Percentiles rank a stretch among this genome's conserved stretches.
Evolutionary conservation across 2,797 vertebrate species (phyloP).

Genomic region (Arnoldichthys spilopterus): DNA sequence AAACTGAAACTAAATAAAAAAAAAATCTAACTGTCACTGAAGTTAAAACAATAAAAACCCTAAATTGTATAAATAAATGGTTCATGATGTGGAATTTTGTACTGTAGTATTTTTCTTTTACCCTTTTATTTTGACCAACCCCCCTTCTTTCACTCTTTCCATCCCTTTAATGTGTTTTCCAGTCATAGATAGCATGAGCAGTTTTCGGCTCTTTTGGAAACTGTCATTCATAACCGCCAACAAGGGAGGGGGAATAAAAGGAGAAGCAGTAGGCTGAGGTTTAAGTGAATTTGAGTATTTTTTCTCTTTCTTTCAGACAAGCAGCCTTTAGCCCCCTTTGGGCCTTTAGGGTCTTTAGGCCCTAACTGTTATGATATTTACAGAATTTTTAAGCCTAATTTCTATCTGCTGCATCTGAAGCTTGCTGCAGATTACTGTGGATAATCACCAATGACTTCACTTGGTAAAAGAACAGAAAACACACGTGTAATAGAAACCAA

Average conservation of each 20-base stretch:
- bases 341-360: conserved; percentile 25
- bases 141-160: neutral
- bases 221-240: neutral
- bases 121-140: neutral
- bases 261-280: neutral
- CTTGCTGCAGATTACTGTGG: too few species aligned
- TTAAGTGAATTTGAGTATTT: neutral
- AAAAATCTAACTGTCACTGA: too few species aligned
- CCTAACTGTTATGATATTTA: neutral
- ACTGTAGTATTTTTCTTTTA: neutral
- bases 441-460: too few species aligned
- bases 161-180: conserved; percentile 42
- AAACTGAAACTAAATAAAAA: too few species aligned
- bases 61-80: neutral
- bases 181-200: conserved; percentile 16
- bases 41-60: neutral
- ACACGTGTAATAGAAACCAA: too few species aligned
- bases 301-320: neutral
- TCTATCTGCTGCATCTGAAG: too few species aligned
- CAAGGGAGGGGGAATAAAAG: neutral
- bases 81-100: neutral
- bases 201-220: neutral
- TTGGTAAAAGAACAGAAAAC: too few species aligned
- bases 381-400: neutral
- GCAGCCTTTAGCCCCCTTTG: neutral